Evolutionary conservation across 2,888 invertebrate species (phyloP).

Genomic region (Morinoia aosen): DNA sequence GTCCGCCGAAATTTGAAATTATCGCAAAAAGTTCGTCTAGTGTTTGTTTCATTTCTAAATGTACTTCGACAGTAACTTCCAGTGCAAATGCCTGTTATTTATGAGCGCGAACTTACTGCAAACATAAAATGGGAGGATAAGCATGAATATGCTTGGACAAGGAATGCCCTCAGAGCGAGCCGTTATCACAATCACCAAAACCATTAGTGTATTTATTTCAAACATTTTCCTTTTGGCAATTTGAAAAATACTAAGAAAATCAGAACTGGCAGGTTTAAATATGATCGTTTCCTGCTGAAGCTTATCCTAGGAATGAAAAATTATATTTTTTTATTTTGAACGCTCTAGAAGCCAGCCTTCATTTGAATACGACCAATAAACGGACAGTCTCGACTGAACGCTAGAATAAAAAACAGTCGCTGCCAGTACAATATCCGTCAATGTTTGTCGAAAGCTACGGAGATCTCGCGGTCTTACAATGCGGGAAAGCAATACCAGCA

Average conservation of each 20-base stretch:
- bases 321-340: not conserved
- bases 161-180: not conserved
- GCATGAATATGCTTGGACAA: not conserved
- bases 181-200: not conserved
- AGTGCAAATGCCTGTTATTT: not conserved
- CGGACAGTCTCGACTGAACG: not conserved
- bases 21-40: not conserved
- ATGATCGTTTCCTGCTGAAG: not conserved
- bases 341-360: not conserved
- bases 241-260: not conserved
- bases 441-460: constrained; percentile 4
- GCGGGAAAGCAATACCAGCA: not conserved
- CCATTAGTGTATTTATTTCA: not conserved
- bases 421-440: not conserved
- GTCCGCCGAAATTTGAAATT: not conserved
- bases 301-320: not conserved
- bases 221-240: not conserved
- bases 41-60: not conserved
- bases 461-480: constrained; percentile 12
- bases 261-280: not conserved
- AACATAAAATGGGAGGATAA: not conserved
- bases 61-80: not conserved
- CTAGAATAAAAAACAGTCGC: not conserved
- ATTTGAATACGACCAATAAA: constrained; percentile 1
- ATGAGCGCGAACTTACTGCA: not conserved